Evolutionary conservation across 2,888 invertebrate genomes (phyloP).

Genomic region (Steromphala cineraria): DNA sequence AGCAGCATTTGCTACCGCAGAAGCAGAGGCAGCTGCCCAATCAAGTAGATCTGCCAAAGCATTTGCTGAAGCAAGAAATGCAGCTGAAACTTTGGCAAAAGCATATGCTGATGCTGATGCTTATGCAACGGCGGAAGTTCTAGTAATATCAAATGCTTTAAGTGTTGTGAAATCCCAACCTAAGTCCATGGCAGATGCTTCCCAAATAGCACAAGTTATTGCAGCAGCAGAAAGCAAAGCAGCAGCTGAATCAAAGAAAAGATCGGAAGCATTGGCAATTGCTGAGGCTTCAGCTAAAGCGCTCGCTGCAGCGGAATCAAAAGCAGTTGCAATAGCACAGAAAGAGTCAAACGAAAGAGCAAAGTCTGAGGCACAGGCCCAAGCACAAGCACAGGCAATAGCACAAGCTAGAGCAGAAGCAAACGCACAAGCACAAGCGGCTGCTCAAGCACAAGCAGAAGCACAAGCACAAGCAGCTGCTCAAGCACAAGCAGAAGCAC

Average conservation of each 20-base stretch:
- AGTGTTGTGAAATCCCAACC: too few relatives aligned
- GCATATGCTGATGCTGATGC: slow-evolving; percentile 1
- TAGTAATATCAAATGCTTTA: too few relatives aligned
- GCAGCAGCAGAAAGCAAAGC: too few relatives aligned
- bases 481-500: background rate
- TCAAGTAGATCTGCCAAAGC: too few relatives aligned
- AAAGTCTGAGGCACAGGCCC: too few relatives aligned
- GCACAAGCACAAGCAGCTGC: background rate
- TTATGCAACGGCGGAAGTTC: background rate
- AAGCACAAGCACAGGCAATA: background rate
- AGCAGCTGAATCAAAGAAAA: too few relatives aligned
- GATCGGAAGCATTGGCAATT: background rate
- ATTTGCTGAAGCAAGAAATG: too few relatives aligned
- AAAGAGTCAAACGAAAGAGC: background rate
- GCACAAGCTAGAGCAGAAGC: background rate
- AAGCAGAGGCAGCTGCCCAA: too few relatives aligned
- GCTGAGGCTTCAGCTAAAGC: background rate
- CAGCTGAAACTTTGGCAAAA: background rate
- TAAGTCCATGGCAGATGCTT: too few relatives aligned
- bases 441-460: background rate
- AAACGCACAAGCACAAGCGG: background rate
- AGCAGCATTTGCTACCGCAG: too few relatives aligned
- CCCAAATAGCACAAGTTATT: background rate
- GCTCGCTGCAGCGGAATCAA: background rate
- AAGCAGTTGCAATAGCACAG: background rate